phyloP scores from a whole-genome alignment of 64 coral and sea anemone species.

The Pocillopora verrucosa region DNA sequence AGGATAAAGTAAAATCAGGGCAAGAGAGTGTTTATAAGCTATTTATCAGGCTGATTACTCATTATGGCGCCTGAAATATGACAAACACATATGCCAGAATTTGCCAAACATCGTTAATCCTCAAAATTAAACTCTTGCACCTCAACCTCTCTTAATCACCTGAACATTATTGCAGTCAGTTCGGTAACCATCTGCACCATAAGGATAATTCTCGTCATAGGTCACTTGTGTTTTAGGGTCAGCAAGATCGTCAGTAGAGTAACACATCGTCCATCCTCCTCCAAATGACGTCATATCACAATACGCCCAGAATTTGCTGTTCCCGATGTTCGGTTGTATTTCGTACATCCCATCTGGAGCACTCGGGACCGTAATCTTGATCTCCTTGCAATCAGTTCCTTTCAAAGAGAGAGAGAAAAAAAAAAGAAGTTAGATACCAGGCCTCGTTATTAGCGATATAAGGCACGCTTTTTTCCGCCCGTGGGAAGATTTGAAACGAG shows the following conservation, averaged over 20 bases:
- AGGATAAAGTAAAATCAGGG: too few species aligned
- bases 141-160: background rate
- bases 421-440: background rate
- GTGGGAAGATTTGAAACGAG: too few species aligned
- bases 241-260: conserved; percentile 27
- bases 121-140: too few species aligned
- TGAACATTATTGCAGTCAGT: conserved; percentile 32
- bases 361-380: background rate
- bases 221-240: conserved; percentile 6
- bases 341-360: conserved; percentile 25
- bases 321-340: conserved; percentile 14
- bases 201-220: conserved; percentile 5
- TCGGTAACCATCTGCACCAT: conserved; percentile 31
- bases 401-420: background rate
- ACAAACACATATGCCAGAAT: too few species aligned
- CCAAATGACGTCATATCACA: conserved; percentile 61
- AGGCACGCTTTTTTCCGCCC: background rate
- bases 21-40: too few species aligned
- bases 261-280: conserved; percentile 49
- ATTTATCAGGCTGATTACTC: too few species aligned
- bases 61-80: too few species aligned
- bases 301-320: background rate
- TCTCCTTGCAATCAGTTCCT: conserved; percentile 14
- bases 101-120: too few species aligned
- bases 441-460: background rate